Evolutionary conservation across 2,113 vertebrate species (phyloP), one percentile per base, ranked within the genome.

Genomic region (Myotis brandtii): DNA sequence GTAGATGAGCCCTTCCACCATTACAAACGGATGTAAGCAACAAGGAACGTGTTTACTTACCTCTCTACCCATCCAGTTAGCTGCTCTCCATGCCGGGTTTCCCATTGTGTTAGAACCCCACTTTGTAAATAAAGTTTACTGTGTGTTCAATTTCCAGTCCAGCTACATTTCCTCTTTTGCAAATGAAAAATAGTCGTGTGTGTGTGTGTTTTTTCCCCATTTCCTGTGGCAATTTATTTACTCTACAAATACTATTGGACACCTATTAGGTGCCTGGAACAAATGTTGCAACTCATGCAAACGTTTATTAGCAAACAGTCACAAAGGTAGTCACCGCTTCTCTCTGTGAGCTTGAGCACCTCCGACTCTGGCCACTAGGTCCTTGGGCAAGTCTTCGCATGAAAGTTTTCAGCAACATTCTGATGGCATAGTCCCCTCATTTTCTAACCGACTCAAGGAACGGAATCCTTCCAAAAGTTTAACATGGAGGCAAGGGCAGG

Each of bases 1-100:
- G 48, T 81, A 88, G 43, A 10, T 76, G 46, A 95, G 54, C 75
- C 75, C 23, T 95, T 95, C 67, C 70, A 77, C 34, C 7, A 79
- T 18, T 83, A 64, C 10, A 59, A 81, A 91, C 40, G 40, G 37
- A 56, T 32, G 72, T 2, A 52, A 81, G 54, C 25, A 72, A 62
- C 48, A 94, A 0, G 8, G 13, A 37, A 67, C 1, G 0, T 2
- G 0, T 70, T 87, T 37, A 32, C 10, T 20, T 93, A 32, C 73
- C 10, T 85, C 18, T 32, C 30, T 89, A 32, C n/a, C 50, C 67
- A 59, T 14, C n/a, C 34, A 27, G 17, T 11, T 14, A 64, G 17
- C 30, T 86, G 67, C 25, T 64, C 13, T 79, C 50, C 8, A 37
- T 46, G 34, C 64, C 21, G 25, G 0, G 59, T 82, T 81, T n/a